Conservation (phyloP, 2,113 vertebrate species). For the Kobus ellipsiprymnus region DNA sequence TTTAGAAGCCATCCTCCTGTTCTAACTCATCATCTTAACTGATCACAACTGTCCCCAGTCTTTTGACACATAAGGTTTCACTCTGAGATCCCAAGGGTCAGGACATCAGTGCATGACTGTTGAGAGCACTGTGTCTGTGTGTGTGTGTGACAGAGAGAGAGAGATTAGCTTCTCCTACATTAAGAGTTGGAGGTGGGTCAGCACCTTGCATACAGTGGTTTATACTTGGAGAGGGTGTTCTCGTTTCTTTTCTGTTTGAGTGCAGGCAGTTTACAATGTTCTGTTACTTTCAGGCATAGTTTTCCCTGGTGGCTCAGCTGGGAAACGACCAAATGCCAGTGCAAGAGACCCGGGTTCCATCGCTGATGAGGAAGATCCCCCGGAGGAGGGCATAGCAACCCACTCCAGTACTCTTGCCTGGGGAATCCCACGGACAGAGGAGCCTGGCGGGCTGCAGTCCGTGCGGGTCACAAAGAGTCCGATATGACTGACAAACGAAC, state of each 20-base stretch:
- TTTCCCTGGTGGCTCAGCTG: background rate
- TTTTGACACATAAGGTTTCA: background rate
- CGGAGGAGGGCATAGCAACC: background rate
- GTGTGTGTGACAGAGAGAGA: background rate
- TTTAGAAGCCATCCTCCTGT: background rate
- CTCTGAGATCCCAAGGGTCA: no score
- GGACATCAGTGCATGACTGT: background rate
- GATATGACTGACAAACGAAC: accelerated
- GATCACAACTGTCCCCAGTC: accelerated
- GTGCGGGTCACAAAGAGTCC: accelerated
- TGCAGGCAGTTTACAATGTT: background rate
- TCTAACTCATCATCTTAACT: background rate
- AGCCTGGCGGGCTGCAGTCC: accelerated
- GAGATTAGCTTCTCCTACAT: background rate
- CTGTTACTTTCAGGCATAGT: background rate
- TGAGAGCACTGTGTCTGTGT: background rate
- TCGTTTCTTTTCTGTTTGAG: background rate
- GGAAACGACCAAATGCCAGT: accelerated
- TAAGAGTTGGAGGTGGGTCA: accelerated
- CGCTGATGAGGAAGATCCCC: background rate
- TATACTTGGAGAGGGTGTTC: accelerated
- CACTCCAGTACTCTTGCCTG: background rate
- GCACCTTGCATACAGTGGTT: accelerated
- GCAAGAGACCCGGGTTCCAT: background rate
- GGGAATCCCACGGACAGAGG: background rate